These are phyloP conservation scores for Silurus meridionalis DNA, from an alignment of 2,113 vertebrate genomes.

Conservation along the genomic window DNA sequence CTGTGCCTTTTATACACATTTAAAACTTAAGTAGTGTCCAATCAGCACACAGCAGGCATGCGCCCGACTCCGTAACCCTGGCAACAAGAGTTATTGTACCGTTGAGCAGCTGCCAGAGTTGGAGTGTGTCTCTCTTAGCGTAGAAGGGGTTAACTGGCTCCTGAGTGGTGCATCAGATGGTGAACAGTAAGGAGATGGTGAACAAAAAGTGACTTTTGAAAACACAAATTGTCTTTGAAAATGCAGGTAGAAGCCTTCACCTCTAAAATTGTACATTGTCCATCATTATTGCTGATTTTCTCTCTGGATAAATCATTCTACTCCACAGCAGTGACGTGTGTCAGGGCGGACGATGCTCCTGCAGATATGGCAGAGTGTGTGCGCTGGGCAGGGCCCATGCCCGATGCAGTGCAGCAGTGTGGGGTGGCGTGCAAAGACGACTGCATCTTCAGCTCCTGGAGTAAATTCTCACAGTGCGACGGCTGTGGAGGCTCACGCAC, in stretches of 20 bases:
- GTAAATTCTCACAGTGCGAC: constrained; percentile 76
- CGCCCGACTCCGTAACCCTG: constrained; percentile 19
- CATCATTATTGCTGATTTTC: background rate
- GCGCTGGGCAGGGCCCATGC: constrained; percentile 71
- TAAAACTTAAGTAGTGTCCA: constrained; percentile 28
- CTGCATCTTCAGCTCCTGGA: constrained; percentile 82
- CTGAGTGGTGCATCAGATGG: background rate
- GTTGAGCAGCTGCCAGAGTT: constrained; percentile 9
- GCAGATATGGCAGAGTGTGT: constrained; percentile 72
- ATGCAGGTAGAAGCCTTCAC: background rate
- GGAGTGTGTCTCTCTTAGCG: background rate
- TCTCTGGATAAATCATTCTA: background rate
- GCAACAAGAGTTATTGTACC: constrained; percentile 28
- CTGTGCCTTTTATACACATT: constrained; percentile 35
- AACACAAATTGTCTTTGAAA: background rate
- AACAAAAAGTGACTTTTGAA: background rate
- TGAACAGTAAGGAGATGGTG: background rate
- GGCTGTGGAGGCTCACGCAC: constrained; percentile 72
- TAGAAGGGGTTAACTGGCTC: background rate
- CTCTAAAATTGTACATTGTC: too few species aligned
- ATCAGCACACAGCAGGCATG: constrained; percentile 27
- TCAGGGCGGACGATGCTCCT: constrained; percentile 64
- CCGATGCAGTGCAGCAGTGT: constrained; percentile 75
- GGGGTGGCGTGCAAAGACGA: constrained; percentile 78
- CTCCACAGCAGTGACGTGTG: constrained; percentile 73